Percentiles rank a stretch among this genome's conserved stretches.
These are phyloP conservation scores for Carposina sasakii DNA, from an alignment of 1,140 invertebrate species.

Conservation along the genomic window DNA sequence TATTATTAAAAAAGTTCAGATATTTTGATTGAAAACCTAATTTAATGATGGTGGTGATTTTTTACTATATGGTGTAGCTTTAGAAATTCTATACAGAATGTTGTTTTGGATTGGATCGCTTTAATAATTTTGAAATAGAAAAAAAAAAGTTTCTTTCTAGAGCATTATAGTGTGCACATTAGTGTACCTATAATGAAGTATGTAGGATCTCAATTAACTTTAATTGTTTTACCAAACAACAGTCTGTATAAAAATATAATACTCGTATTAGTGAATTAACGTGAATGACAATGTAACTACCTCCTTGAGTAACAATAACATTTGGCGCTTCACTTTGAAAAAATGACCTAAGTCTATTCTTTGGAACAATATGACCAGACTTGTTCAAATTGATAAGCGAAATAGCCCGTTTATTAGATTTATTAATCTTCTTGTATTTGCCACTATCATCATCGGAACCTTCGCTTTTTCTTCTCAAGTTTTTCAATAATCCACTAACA, in stretches of 20 bases:
- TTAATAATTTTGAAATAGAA: no score
- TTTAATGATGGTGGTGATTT: background rate
- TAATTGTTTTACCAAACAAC: no score
- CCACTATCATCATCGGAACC: slow-evolving; percentile 55
- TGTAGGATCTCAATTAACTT: no score
- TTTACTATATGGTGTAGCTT: no score
- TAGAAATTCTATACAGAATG: no score
- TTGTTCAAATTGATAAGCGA: slow-evolving; percentile 56
- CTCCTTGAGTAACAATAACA: slow-evolving; percentile 69
- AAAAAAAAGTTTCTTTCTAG: no score
- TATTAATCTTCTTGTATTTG: slow-evolving; percentile 63
- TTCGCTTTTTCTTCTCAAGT: slow-evolving; percentile 52
- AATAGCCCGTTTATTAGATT: slow-evolving; percentile 60
- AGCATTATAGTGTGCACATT: no score
- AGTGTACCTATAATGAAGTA: no score
- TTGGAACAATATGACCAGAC: slow-evolving; percentile 41
- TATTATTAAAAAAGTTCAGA: background rate
- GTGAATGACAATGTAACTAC: slow-evolving; percentile 39
- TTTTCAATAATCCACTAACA: slow-evolving; percentile 55
- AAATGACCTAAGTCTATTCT: slow-evolving; percentile 55
- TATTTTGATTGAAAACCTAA: background rate
- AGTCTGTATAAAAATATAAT: no score
- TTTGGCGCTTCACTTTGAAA: slow-evolving; percentile 65
- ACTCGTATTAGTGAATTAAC: background rate
- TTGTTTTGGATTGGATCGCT: no score